phyloP scores from a whole-genome alignment of 2,888 invertebrate species.

The Marronus borbonicus region DNA sequence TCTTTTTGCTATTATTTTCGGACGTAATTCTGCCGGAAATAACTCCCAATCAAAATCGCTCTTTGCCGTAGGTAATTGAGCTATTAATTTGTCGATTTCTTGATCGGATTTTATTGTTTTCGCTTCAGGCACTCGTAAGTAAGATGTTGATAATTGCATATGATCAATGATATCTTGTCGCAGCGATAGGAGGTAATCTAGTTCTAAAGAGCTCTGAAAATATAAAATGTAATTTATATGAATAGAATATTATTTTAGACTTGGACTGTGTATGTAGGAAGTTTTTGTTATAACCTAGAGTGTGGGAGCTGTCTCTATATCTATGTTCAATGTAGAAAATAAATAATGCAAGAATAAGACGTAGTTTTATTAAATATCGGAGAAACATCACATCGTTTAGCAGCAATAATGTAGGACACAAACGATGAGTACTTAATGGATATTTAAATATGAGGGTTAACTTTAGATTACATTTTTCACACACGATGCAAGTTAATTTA shows the following conservation, averaged over 20 bases:
- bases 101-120: slow-evolving; percentile 72
- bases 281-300: too few species aligned
- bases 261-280: too few species aligned
- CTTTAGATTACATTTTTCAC: too few species aligned
- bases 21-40: slow-evolving; percentile 77
- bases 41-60: slow-evolving; percentile 75
- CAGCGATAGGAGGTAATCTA: slow-evolving; percentile 80
- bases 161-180: slow-evolving; percentile 83
- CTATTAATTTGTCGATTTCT: slow-evolving; percentile 75
- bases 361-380: too few species aligned
- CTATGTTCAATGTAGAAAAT: too few species aligned
- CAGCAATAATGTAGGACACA: too few species aligned
- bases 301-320: background rate
- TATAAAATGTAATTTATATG: background rate
- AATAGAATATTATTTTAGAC: too few species aligned
- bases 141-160: slow-evolving; percentile 79
- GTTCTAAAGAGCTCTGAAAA: slow-evolving; percentile 69
- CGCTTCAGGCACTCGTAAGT: slow-evolving; percentile 72
- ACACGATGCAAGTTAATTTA: too few species aligned
- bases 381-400: too few species aligned
- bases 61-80: slow-evolving; percentile 68
- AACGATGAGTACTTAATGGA: too few species aligned
- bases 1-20: slow-evolving; percentile 65
- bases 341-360: too few species aligned
- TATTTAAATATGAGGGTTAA: background rate